A percentile compares a stretch with the other conserved stretches of the same genome.
Conservation (phyloP, 2,797 vertebrate species). For the Mallotus villosus region DNA sequence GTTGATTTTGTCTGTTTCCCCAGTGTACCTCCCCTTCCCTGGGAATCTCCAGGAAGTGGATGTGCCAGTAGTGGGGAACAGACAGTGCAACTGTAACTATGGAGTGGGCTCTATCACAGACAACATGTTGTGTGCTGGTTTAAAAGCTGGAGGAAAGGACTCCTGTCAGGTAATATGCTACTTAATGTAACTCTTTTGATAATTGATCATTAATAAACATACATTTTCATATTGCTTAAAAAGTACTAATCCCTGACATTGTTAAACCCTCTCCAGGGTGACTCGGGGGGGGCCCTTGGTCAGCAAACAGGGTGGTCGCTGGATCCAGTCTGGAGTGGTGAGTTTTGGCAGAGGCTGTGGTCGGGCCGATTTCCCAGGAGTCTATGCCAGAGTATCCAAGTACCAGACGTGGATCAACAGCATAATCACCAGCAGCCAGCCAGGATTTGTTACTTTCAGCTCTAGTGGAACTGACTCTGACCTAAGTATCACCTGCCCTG, state of each 20-base stretch:
- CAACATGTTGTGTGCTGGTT: conserved; percentile 73
- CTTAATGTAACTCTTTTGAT: background rate
- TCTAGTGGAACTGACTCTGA: conserved; percentile 12
- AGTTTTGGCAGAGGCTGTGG: conserved; percentile 50
- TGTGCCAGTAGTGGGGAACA: conserved; percentile 57
- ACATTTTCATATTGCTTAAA: too few species aligned
- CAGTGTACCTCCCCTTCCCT: conserved; percentile 30
- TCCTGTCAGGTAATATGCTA: conserved; percentile 63
- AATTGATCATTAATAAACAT: background rate
- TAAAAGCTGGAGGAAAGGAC: conserved; percentile 53
- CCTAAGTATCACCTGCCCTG: background rate
- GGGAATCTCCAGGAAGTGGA: conserved; percentile 61
- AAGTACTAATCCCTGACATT: background rate
- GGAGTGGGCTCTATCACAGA: rapidly evolving
- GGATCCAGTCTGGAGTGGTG: conserved; percentile 32
- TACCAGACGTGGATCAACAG: conserved; percentile 61
- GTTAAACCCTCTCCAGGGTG: conserved; percentile 26
- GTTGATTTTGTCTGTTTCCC: background rate
- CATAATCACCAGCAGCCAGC: conserved; percentile 4
- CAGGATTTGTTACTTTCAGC: conserved; percentile 38
- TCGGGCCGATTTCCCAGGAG: conserved; percentile 20
- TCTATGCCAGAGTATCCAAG: conserved; percentile 59
- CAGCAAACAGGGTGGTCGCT: conserved; percentile 7
- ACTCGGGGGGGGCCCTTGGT: conserved; percentile 23
- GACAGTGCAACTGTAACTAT: conserved; percentile 32